Evolutionary conservation across 2,888 invertebrate species (phyloP), one percentile per base, ranked within the genome.

Genomic region (Octonoba sinensis): DNA sequence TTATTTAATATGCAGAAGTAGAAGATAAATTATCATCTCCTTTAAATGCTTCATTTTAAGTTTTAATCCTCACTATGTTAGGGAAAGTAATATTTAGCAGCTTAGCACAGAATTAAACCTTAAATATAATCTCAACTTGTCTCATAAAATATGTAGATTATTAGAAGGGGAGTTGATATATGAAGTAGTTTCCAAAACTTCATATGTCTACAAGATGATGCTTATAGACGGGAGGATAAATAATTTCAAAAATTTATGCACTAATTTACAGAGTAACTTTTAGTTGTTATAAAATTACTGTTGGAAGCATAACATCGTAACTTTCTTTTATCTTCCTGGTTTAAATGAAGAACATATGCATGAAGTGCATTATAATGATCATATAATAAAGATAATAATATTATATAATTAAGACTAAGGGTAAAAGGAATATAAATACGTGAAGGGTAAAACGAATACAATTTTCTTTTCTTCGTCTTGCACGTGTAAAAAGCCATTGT

Each of bases 141-240:
- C 49, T 72, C 72, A 59, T 70, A 70, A 70, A 59, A 46, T 59
- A 70, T 47, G 62, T 62, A 51, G 51, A 51, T 72, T 72, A 72
- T 72, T 62, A 72, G 62, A 62, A 72, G 72, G 62, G 60, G 62
- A 44, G 49, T 71, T 71, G 71, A 69, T 69, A 69, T 69, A 69
- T 59, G 69, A 71, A 71, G 71, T 62, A 72, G 62, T 72, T 72
- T 51, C 72, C 51, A 36, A 51, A 62, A 62, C 49, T 36, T 44
- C 51, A 12, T 51, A 15, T 72, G 62, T 72, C 62, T 72, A 62
- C 27, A 51, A 72, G 62, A 18, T 15, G 60, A 62, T 49, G 49
- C 36, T 62, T 59, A 46, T 56, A 47, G 22, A 49, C 22, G 36
- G 62, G 60, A 72, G 72, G 44, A 72, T 70, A 72, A 72, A 72